These are phyloP conservation scores for Trypoxylus dichotomus DNA, from an alignment of 1,140 invertebrate genomes.

Conservation along the genomic window DNA sequence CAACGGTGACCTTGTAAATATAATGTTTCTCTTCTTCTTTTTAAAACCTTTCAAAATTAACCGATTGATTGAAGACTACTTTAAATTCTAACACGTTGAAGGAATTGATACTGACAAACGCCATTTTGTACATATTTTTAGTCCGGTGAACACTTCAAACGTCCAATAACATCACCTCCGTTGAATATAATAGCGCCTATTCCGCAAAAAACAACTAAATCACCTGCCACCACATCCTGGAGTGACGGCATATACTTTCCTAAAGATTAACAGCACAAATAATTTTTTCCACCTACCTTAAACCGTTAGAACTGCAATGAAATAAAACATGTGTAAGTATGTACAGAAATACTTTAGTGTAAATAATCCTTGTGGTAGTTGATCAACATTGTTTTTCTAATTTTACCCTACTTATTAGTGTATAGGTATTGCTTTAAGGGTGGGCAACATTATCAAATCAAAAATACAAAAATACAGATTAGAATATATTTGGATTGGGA, in stretches of 20 bases:
- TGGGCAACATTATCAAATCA: too few species aligned
- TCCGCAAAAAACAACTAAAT: slow-evolving; percentile 13
- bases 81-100: too few species aligned
- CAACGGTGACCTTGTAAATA: background rate
- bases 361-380: too few species aligned
- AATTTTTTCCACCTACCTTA: background rate
- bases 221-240: slow-evolving; percentile 1
- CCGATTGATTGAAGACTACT: too few species aligned
- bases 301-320: background rate
- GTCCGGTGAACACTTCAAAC: slow-evolving; percentile 42
- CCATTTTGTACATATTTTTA: slow-evolving; percentile 46
- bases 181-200: slow-evolving; percentile 40
- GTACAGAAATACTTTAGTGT: too few species aligned
- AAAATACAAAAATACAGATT: too few species aligned
- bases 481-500: too few species aligned
- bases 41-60: background rate
- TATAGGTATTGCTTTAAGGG: too few species aligned
- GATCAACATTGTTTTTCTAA: too few species aligned
- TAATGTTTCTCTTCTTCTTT: background rate
- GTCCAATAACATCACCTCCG: slow-evolving; percentile 45
- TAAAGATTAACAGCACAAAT: slow-evolving; percentile 37
- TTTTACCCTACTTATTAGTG: too few species aligned
- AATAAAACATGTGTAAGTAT: too few species aligned
- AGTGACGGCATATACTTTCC: slow-evolving; percentile 39
- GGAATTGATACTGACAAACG: slow-evolving; percentile 14